Percentiles rank a stretch among this genome's conserved stretches.
Conservation (phyloP, 2,113 vertebrate genomes). For the Equus przewalskii region DNA sequence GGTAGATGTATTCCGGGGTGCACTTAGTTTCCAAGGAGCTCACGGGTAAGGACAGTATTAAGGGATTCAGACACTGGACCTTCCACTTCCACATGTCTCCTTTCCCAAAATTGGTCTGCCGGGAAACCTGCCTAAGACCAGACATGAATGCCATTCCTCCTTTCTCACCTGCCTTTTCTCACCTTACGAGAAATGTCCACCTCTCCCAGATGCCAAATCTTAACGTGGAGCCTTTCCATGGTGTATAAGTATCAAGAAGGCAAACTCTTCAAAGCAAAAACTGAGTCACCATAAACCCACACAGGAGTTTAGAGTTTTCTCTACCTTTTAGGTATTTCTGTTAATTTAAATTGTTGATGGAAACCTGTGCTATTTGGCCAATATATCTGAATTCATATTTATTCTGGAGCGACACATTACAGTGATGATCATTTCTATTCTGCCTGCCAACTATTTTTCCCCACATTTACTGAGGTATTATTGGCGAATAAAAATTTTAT, state of each 20-base stretch:
- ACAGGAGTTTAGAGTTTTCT: neutral
- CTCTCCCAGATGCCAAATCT: neutral
- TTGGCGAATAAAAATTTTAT: neutral
- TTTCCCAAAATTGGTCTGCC: neutral
- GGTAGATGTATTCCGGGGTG: neutral
- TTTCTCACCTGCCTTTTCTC: neutral
- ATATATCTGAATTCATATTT: neutral
- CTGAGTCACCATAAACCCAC: neutral
- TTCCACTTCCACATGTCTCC: neutral
- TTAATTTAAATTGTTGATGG: neutral
- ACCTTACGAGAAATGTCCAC: neutral
- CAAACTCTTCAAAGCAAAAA: neutral
- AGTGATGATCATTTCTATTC: neutral
- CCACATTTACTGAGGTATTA: neutral
- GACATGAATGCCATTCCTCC: neutral
- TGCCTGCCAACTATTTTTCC: neutral
- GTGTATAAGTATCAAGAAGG: neutral
- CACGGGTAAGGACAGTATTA: neutral
- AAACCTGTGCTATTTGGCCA: neutral
- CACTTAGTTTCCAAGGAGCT: neutral
- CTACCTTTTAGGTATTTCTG: neutral
- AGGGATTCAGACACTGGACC: neutral
- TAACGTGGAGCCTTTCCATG: too few relatives aligned
- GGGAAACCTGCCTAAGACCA: neutral
- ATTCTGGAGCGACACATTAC: neutral